Evolutionary conservation across 2,888 invertebrate genomes (phyloP).

Genomic region (Amorpha juglandis): DNA sequence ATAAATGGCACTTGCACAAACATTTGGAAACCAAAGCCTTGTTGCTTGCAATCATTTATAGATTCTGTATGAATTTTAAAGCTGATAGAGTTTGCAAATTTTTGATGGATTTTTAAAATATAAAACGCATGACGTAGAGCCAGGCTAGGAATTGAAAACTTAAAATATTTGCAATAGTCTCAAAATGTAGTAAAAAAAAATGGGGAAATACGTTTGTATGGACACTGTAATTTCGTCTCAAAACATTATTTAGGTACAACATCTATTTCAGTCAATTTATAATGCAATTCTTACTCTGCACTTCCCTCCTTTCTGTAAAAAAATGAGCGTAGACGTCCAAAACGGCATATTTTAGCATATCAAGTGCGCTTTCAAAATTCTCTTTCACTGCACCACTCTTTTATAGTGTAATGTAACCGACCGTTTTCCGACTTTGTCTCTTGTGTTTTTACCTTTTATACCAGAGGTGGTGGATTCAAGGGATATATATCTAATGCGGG

Average conservation of each 20-base stretch:
- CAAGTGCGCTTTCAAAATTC: conserved; percentile 22
- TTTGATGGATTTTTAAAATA: no score
- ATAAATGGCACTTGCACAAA: neutral
- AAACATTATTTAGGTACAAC: neutral
- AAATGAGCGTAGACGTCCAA: conserved; percentile 6
- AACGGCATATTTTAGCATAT: conserved; percentile 24
- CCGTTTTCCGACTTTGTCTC: conserved; percentile 8
- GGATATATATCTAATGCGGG: no score
- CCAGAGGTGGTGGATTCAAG: no score
- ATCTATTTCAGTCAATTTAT: no score
- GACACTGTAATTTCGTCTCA: no score
- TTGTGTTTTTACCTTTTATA: conserved; percentile 11
- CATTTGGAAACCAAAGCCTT: neutral
- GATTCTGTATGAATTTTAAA: neutral
- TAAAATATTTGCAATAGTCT: no score
- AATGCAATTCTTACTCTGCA: neutral
- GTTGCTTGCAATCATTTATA: neutral
- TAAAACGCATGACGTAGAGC: no score
- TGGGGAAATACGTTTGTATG: no score
- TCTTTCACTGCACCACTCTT: conserved; percentile 19
- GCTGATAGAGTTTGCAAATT: neutral
- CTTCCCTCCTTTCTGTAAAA: neutral
- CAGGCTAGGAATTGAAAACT: no score
- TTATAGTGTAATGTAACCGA: conserved; percentile 2
- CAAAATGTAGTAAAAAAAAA: no score